These are phyloP conservation scores for Leptopilina syphax DNA, from an alignment of 2,888 invertebrate genomes.

Conservation along the genomic window DNA sequence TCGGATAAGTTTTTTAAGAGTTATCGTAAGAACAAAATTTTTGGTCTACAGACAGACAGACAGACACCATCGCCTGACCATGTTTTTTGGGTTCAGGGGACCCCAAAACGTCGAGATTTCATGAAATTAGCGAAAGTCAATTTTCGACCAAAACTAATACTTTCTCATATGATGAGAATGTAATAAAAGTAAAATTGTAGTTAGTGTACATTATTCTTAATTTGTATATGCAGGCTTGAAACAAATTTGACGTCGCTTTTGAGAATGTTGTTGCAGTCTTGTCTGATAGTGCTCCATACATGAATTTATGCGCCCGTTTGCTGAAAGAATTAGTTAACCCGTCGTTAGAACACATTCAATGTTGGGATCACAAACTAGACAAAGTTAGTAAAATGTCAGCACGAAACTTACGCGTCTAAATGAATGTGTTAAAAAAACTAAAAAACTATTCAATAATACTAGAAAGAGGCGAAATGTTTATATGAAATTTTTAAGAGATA, in stretches of 20 bases:
- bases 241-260: not conserved
- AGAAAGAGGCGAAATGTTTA: not conserved
- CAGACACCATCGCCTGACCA: too few relatives aligned
- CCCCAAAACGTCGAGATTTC: too few relatives aligned
- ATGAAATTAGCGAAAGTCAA: too few relatives aligned
- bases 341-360: not conserved
- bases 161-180: too few relatives aligned
- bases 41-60: too few relatives aligned
- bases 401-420: not conserved
- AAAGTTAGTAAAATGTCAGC: not conserved
- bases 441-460: constrained; percentile 2
- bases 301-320: not conserved
- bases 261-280: not conserved
- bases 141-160: too few relatives aligned
- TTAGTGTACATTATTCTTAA: too few relatives aligned
- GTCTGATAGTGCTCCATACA: not conserved
- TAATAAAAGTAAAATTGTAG: too few relatives aligned
- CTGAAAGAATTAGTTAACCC: not conserved
- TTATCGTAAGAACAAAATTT: too few relatives aligned
- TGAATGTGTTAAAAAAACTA: not conserved
- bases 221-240: not conserved
- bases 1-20: too few relatives aligned
- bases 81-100: too few relatives aligned
- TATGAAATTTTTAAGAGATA: not conserved
- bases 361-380: constrained; percentile 4